phyloP scores from a whole-genome alignment of 2,888 invertebrate genomes.

The Megamerina dolium region DNA sequence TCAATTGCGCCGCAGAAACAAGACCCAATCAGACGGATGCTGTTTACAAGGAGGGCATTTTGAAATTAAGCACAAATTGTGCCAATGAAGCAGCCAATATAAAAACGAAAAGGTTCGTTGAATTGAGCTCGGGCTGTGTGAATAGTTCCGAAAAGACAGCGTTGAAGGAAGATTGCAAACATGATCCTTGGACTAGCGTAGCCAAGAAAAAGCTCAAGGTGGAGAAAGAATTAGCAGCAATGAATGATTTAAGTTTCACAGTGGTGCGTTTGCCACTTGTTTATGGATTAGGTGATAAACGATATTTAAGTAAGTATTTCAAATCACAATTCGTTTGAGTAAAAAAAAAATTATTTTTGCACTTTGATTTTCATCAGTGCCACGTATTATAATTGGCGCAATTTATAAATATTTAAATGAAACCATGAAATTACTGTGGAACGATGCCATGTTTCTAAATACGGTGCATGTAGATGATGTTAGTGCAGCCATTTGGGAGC shows the following conservation, averaged over 20 bases:
- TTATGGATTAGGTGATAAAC: conserved; percentile 78
- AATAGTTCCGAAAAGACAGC: conserved; percentile 71
- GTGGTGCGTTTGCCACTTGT: conserved; percentile 78
- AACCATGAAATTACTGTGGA: conserved; percentile 90
- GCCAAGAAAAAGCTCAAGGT: conserved; percentile 78
- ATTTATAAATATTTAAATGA: conserved; percentile 83
- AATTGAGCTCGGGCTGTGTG: conserved; percentile 80
- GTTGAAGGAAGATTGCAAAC: conserved; percentile 67
- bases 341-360: neutral
- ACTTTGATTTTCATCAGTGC: conserved; percentile 54
- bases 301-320: conserved; percentile 69
- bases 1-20: conserved; percentile 90
- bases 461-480: conserved; percentile 83
- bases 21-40: conserved; percentile 82
- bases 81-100: conserved; percentile 68
- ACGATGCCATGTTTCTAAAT: conserved; percentile 73
- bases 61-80: conserved; percentile 76
- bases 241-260: conserved; percentile 66
- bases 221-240: conserved; percentile 66
- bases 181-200: conserved; percentile 80
- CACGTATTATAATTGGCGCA: conserved; percentile 77
- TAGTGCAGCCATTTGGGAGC: conserved; percentile 74
- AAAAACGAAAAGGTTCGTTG: conserved; percentile 67
- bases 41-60: conserved; percentile 84
- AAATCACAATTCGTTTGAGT: neutral